Evolutionary conservation across 2,797 vertebrate species (phyloP), one percentile per base, ranked within the genome.

Genomic region (Threskiornis aethiopicus): DNA sequence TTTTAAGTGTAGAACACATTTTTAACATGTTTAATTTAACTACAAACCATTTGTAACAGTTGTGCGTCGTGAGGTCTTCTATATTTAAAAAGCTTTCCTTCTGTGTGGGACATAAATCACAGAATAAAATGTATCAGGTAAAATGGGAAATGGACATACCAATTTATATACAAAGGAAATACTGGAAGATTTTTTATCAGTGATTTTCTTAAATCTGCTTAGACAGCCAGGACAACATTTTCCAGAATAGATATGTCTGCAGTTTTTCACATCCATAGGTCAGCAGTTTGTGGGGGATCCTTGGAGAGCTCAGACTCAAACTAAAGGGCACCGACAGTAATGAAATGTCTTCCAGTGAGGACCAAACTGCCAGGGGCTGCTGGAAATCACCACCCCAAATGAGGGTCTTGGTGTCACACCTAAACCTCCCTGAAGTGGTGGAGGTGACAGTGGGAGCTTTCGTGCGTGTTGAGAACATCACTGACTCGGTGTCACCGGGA

Each of bases 381-480:
- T 75, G 81, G 61, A 84, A 76, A 65, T 51, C 69, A 16, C 8
- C 59, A 15, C 33, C 37, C 33, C 20, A 11, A 10, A 9, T 1
- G 54, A 49, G 41, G 46, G 20, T 33, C 62, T 58, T 22, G 65
- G 41, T 5, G 1, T 57, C 65, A 31, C 22, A 64, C 37, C 41
- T 26, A 4, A 44, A 54, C 37, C 35, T 65, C 52, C 9, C 8
- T 1, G 3, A 58, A 18, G 59, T 13, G 59, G 13, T 66, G 51
- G 33, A 44, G 16, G 41, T 52, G 62, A 7, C 61, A 46, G 11
- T 3, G 13, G 49, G 72, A 77, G 55, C 33, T 84, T 64, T 62
- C 1, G 1, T 21, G 44, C 0, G 1, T 26, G 15, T 10, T 51
- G 62, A 46, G 42, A 65, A 13, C 2, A 1, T 41, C 3, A 0